These are phyloP conservation scores for Hyphantria cunea DNA, from an alignment of 1,140 invertebrate species.

Conservation along the genomic window DNA sequence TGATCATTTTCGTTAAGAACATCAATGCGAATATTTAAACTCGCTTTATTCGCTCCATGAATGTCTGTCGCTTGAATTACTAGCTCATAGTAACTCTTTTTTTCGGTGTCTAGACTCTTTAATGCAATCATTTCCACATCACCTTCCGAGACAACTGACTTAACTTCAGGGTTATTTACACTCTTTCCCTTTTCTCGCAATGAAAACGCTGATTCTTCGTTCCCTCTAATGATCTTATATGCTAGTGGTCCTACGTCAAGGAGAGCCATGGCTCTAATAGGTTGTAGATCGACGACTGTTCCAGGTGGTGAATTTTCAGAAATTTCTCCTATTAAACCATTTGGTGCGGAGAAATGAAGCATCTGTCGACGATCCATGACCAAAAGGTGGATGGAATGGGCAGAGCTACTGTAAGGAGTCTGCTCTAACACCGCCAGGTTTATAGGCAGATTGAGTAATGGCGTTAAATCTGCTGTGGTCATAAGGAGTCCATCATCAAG, in stretches of 20 bases:
- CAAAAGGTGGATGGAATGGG: slow-evolving; percentile 90
- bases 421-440: slow-evolving; percentile 91
- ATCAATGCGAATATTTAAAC: slow-evolving; percentile 87
- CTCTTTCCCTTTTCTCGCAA: slow-evolving; percentile 83
- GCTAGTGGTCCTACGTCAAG: slow-evolving; percentile 84
- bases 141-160: slow-evolving; percentile 82
- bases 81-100: slow-evolving; percentile 85
- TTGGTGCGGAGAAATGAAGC: slow-evolving; percentile 86
- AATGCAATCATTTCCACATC: slow-evolving; percentile 88
- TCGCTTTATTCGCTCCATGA: slow-evolving; percentile 87
- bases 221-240: slow-evolving; percentile 90
- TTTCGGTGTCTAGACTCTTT: slow-evolving; percentile 88
- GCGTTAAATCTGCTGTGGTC: slow-evolving; percentile 92
- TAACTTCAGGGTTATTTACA: slow-evolving; percentile 82
- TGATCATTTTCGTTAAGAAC: slow-evolving; percentile 96
- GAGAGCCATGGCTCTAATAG: slow-evolving; percentile 84
- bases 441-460: slow-evolving; percentile 90
- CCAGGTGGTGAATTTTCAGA: slow-evolving; percentile 88
- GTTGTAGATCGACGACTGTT: slow-evolving; percentile 86
- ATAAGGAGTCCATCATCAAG: slow-evolving; percentile 94
- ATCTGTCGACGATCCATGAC: slow-evolving; percentile 91
- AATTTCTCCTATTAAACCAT: slow-evolving; percentile 86
- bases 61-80: slow-evolving; percentile 89
- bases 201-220: slow-evolving; percentile 86
- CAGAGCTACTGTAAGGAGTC: slow-evolving; percentile 88